Base-by-base conservation (phyloP, 1,140 invertebrate genomes). In the Arctopsyche grandis region DNA sequence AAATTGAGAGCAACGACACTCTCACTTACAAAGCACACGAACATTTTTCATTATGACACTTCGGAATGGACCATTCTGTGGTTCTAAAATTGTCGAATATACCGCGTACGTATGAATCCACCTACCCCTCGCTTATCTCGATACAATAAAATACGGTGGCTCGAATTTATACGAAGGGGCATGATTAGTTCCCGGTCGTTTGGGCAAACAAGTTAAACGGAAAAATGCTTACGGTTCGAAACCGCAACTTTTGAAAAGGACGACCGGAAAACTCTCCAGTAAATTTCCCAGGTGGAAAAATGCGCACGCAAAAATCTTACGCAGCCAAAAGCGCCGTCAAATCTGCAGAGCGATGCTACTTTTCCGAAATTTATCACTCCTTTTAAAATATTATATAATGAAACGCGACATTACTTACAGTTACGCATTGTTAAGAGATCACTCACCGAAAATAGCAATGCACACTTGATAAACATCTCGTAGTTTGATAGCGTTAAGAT, bases 121-220 rank as follows among this genome's bases (percentile, higher is more conserved):
- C 29, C 29, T 1, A 38, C 9, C 21, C 58, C 24, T 14, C 21
- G 19, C 58, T 79, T 81, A 81, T 81, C 74, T 76, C 52, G 43
- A 69, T 69, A 77, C 80, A 81, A 79, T 81, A 79, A 81, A 79
- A 69, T 66, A 77, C 46, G 71, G 52, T 14, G 48, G 71, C n/a
- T n/a, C 69, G 58, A 80, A 82, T 80, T 82, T 82, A 82, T 82
- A 80, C 78, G 78, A 78, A 78, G 78, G 69, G 3, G 26, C 10
- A 80, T 82, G 81, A 82, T 82, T 82, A 79, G 81, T 82, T 80
- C 79, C 29, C 75, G 81, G 81, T 82, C 75, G 78, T 79, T 79
- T 60, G 79, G 43, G 56, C 78, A 80, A 80, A 82, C 78, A 80
- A 80, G 60, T 78, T 78, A 46, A n/a, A 56, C 48, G 78, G 75